phyloP scores from a whole-genome alignment of 2,113 vertebrate genomes.

The Barbus barbus region DNA sequence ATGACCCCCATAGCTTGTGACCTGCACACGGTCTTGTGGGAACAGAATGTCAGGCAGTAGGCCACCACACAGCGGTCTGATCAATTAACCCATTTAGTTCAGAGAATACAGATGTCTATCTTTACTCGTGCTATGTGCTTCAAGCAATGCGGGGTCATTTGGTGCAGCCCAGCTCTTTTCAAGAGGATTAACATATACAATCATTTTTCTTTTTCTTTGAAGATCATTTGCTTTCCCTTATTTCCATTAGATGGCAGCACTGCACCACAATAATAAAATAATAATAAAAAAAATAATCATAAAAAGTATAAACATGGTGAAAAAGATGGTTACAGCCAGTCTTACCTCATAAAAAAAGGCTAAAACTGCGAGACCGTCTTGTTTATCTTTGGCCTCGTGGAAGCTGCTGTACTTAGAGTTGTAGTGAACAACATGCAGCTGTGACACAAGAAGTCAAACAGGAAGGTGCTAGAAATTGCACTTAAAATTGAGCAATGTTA shows the following conservation, averaged over 20 bases:
- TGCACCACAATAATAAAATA: neutral
- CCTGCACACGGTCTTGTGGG: slow-evolving; percentile 45
- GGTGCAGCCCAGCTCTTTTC: no score
- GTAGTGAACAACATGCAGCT: slow-evolving; percentile 94
- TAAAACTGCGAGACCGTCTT: slow-evolving; percentile 84
- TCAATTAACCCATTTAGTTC: slow-evolving; percentile 52
- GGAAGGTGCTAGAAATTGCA: neutral
- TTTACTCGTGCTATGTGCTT: neutral
- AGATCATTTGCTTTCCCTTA: neutral
- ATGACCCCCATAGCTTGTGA: slow-evolving; percentile 44
- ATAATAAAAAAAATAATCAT: no score
- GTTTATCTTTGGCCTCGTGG: slow-evolving; percentile 75
- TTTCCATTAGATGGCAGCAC: slow-evolving; percentile 39
- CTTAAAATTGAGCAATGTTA: neutral
- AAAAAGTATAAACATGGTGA: neutral
- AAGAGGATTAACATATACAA: neutral
- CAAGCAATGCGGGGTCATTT: neutral
- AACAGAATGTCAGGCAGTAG: slow-evolving; percentile 43
- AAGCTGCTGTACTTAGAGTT: slow-evolving; percentile 85
- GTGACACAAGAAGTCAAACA: slow-evolving; percentile 53
- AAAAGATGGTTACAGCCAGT: slow-evolving; percentile 17
- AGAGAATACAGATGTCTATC: slow-evolving; percentile 39
- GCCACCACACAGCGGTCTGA: neutral
- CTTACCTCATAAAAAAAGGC: slow-evolving; percentile 84
- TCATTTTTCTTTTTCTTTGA: neutral